These are phyloP conservation scores for Rhinolophus ferrumequinum DNA, from an alignment of 2,113 vertebrate species.

Conservation along the genomic window DNA sequence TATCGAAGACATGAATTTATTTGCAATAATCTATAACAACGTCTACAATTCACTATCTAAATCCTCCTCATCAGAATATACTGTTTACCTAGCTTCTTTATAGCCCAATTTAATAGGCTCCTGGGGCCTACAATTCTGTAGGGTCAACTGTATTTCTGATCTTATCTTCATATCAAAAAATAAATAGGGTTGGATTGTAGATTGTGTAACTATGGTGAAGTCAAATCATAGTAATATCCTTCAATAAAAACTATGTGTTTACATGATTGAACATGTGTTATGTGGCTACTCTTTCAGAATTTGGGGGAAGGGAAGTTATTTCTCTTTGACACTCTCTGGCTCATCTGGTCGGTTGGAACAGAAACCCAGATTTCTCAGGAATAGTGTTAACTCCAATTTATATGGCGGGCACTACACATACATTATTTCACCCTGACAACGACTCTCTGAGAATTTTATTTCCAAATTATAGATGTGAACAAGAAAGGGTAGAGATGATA, in stretches of 20 bases:
- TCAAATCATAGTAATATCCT: background rate
- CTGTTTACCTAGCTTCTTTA: slow-evolving; percentile 50
- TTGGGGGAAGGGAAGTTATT: background rate
- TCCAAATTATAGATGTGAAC: background rate
- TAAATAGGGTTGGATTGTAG: background rate
- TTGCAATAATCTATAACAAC: background rate
- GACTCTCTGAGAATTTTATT: background rate
- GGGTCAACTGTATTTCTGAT: background rate
- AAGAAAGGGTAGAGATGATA: background rate
- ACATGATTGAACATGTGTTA: background rate
- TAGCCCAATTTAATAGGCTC: slow-evolving; percentile 14
- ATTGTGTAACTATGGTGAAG: background rate
- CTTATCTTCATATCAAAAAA: slow-evolving; percentile 30
- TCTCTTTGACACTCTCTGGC: background rate
- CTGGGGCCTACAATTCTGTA: background rate
- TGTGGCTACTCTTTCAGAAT: background rate
- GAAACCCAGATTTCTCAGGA: background rate
- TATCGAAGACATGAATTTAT: slow-evolving; percentile 24
- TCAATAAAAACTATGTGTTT: background rate
- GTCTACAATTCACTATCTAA: background rate
- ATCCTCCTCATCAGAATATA: background rate
- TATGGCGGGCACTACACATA: fast-evolving
- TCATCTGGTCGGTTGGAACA: background rate
- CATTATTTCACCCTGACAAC: background rate
- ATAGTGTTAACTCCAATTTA: background rate